Evolutionary conservation across 2,888 invertebrate species (phyloP).

Genomic region (Tinea pellionella): DNA sequence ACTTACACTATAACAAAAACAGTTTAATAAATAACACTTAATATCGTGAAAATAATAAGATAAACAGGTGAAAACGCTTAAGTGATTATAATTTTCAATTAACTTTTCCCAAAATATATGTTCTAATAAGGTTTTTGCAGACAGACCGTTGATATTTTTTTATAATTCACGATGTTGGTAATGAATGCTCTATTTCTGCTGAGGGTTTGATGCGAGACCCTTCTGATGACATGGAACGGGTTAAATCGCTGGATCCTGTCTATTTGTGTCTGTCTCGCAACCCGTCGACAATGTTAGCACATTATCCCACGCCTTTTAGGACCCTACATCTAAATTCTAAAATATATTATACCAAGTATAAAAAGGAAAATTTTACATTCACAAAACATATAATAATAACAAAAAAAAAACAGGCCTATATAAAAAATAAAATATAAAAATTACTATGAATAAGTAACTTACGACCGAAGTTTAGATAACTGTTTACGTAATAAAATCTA

Average conservation of each 20-base stretch:
- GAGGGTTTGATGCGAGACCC: conserved; percentile 5
- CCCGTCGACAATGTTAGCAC: conserved; percentile 30
- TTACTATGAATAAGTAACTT: no score
- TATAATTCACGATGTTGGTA: not conserved
- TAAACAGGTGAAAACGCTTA: no score
- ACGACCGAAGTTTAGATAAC: no score
- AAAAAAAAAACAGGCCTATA: no score
- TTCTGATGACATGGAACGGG: conserved; percentile 7
- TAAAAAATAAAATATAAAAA: no score
- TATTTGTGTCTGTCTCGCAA: conserved; percentile 31
- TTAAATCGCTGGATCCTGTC: conserved; percentile 14
- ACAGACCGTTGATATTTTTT: not conserved
- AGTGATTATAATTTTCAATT: no score
- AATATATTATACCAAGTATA: not conserved
- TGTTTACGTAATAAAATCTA: no score
- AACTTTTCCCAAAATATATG: not conserved
- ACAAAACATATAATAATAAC: no score
- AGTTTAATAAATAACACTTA: not conserved
- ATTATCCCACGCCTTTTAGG: conserved; percentile 31
- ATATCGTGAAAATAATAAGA: no score
- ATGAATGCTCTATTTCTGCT: not conserved
- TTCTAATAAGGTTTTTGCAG: not conserved
- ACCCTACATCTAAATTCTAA: not conserved
- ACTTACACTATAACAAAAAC: not conserved
- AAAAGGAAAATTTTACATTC: not conserved